Conservation (phyloP, 2,797 vertebrate species). For the Leptoclinus maculatus region DNA sequence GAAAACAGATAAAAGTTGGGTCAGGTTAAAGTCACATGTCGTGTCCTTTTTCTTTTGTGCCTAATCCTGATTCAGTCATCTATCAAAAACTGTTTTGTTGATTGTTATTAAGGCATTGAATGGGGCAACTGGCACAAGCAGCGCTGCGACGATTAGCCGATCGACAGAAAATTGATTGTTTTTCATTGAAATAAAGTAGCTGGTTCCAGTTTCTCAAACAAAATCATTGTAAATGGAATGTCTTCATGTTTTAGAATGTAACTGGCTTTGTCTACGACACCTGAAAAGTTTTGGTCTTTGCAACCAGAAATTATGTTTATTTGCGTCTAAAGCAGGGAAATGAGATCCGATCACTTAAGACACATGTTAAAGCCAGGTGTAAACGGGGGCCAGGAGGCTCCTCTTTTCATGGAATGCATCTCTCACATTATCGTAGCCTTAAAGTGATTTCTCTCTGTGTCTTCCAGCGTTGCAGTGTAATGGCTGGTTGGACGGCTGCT, state of each 20-base stretch:
- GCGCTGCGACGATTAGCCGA: background rate
- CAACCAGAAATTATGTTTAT: too few relatives aligned
- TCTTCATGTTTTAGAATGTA: background rate
- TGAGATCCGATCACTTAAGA: background rate
- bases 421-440: background rate
- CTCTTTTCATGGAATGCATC: background rate
- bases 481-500: constrained; percentile 25
- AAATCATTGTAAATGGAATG: background rate
- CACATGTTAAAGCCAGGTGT: background rate
- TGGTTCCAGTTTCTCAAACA: background rate
- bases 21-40: constrained; percentile 16
- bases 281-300: background rate
- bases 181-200: background rate
- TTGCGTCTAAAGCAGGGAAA: background rate
- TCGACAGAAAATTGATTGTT: background rate
- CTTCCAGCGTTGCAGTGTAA: constrained; percentile 15
- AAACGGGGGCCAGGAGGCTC: background rate
- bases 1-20: constrained; percentile 44
- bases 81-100: background rate
- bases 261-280: background rate
- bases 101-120: background rate
- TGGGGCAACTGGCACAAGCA: background rate
- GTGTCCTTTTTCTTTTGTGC: background rate
- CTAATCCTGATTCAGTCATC: constrained; percentile 2
- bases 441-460: constrained; percentile 13